Conservation (phyloP, 2,797 vertebrate genomes). For the Chaetodon trifasciatus region DNA sequence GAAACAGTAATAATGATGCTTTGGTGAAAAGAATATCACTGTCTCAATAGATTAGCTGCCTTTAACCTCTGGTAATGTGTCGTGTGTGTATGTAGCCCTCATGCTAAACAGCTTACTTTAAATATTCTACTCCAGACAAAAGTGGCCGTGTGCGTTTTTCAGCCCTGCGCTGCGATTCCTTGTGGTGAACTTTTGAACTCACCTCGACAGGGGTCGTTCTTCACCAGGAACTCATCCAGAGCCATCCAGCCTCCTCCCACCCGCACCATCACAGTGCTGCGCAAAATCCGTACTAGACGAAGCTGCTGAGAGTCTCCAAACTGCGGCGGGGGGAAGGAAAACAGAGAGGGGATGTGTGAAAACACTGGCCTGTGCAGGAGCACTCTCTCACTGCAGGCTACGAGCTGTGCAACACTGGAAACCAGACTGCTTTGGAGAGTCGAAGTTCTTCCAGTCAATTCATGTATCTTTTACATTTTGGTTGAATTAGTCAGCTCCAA, state of each 20-base stretch:
- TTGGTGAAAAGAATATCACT: not conserved
- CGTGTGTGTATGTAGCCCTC: not conserved
- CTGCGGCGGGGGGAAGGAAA: slow-evolving; percentile 76
- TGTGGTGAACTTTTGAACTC: slow-evolving; percentile 56
- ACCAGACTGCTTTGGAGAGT: slow-evolving; percentile 55
- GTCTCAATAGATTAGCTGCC: not conserved
- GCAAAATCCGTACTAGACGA: slow-evolving; percentile 95
- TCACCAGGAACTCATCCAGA: slow-evolving; percentile 98
- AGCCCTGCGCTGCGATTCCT: not conserved
- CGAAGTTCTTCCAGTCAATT: slow-evolving; percentile 3
- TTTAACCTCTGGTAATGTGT: not conserved
- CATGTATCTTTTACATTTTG: not conserved
- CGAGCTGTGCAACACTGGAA: slow-evolving; percentile 76
- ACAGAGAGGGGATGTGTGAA: slow-evolving; percentile 52
- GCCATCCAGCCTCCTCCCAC: slow-evolving; percentile 99
- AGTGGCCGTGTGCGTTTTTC: not conserved
- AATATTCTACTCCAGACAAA: not conserved
- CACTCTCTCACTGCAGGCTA: slow-evolving; percentile 23
- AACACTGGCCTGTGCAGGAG: slow-evolving; percentile 11
- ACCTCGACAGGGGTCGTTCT: slow-evolving; percentile 99
- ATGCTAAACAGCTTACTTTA: not conserved
- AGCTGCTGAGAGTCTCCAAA: slow-evolving; percentile 99
- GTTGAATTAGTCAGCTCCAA: not conserved
- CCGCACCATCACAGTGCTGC: slow-evolving; percentile 99
- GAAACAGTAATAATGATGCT: not conserved